Evolutionary conservation across 2,797 vertebrate species (phyloP), one percentile per base, ranked within the genome.

Genomic region (Characodon lateralis): DNA sequence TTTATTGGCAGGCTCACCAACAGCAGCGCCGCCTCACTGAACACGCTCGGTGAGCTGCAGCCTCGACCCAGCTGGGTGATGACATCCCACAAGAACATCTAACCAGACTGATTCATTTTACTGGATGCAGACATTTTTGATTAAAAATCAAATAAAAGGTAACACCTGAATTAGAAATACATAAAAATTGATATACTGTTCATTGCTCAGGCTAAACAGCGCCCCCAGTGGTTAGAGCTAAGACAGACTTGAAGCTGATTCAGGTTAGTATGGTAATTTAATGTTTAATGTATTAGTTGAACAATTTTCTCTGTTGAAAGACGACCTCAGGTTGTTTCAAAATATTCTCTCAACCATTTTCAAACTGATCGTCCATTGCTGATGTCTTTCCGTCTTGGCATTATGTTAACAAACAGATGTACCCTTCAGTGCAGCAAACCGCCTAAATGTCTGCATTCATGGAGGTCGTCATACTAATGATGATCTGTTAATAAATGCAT

Each of bases 1-100:
- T 74, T 85, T 83, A 85, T 39, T 70, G 76, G 78, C 86, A 79
- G 81, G 71, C 51, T 48, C 13, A 63, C 76, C 2, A 75, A 73
- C 74, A 78, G 73, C 68, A 59, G 75, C 50, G 51, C 78, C 78
- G 76, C 79, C 78, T 71, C 35, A 20, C 73, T 77, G 72, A 77
- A 76, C 58, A 74, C 0, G 53, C 65, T 70, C 65, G 14, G 68
- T 3, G 48, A 79, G 74, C 70, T 0, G 46, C 77, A 73, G 48
- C 18, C 26, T 20, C n/a, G 8, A 20, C 48, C n/a, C 16, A 1
- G n/a, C n/a, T 28, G 46, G 7, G 28, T 20, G 59, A 35, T 14
- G 26, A 61, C 3, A 28, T 1, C n/a, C 12, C 12, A 61, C 5
- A 18, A 18, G 6, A 43, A 43, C 5, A 41, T n/a, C 12, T 10